A percentile compares a stretch with the other conserved stretches of the same genome.
Evolutionary conservation across 2,888 invertebrate species (phyloP).

Genomic region (Minunthozetes semirufus): DNA sequence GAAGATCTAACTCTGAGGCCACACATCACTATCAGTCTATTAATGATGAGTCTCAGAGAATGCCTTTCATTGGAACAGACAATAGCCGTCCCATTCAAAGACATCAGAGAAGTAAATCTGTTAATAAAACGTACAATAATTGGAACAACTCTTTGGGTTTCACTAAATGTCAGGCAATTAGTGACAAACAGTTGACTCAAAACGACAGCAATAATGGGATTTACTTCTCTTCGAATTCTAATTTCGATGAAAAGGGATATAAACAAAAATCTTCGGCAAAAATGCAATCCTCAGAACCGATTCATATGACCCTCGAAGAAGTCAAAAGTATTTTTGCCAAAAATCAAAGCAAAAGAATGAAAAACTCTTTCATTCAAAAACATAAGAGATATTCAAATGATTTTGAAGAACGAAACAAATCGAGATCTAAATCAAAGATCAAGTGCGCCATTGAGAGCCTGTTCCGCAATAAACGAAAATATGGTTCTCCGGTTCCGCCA

Average conservation of each 20-base stretch:
- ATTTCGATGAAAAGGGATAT: not conserved
- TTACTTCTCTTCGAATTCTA: not conserved
- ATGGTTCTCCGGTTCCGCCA: not conserved
- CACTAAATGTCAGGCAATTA: slow-evolving; percentile 8
- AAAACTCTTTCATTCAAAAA: not conserved
- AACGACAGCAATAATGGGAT: not conserved
- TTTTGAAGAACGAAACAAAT: not conserved
- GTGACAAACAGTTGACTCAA: slow-evolving; percentile 19
- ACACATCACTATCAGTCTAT: slow-evolving; percentile 26
- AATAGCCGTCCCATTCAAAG: not conserved
- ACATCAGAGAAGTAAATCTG: slow-evolving; percentile 8
- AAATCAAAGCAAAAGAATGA: slow-evolving; percentile 18
- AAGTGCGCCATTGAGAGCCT: slow-evolving; percentile 29
- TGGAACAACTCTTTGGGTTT: not conserved
- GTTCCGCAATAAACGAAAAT: slow-evolving; percentile 16
- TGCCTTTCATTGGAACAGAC: not conserved
- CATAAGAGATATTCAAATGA: not conserved
- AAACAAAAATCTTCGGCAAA: not conserved
- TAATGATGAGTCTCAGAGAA: not conserved
- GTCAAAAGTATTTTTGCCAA: slow-evolving; percentile 39
- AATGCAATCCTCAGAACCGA: slow-evolving; percentile 56
- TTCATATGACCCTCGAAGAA: slow-evolving; percentile 66
- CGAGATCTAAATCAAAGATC: slow-evolving; percentile 18
- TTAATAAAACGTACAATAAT: slow-evolving; percentile 7
- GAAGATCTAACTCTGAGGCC: slow-evolving; percentile 26